A percentile compares a stretch with the other conserved stretches of the same genome.
phyloP scores from a whole-genome alignment of 2,888 invertebrate genomes.

The Andricus quercusramuli region DNA sequence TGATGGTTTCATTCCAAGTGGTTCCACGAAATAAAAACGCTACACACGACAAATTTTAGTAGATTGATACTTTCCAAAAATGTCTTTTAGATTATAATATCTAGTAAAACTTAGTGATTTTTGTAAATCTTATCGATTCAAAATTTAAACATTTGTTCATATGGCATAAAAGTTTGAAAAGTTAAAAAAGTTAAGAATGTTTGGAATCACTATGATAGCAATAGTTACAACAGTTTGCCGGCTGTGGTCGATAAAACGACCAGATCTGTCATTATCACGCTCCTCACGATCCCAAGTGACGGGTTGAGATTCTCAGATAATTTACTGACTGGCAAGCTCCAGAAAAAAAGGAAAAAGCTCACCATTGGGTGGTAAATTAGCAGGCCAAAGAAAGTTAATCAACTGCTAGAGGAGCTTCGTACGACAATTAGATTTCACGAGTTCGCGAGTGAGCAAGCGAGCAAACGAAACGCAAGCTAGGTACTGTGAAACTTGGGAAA shows the following conservation, averaged over 20 bases:
- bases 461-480: constrained; percentile 29
- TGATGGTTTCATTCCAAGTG: too few relatives aligned
- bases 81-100: too few relatives aligned
- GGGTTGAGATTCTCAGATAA: constrained; percentile 33
- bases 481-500: constrained; percentile 37
- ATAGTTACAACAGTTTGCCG: neutral
- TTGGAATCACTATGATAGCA: neutral
- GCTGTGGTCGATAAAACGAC: constrained; percentile 4
- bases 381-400: constrained; percentile 46
- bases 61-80: too few relatives aligned
- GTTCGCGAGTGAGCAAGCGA: constrained; percentile 45
- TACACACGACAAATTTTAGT: too few relatives aligned
- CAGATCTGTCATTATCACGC: constrained; percentile 22
- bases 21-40: too few relatives aligned
- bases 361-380: constrained; percentile 21
- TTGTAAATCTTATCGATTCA: too few relatives aligned
- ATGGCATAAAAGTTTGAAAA: too few relatives aligned
- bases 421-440: constrained; percentile 54
- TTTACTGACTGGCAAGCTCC: constrained; percentile 15
- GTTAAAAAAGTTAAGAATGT: neutral
- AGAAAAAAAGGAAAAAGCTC: constrained; percentile 41
- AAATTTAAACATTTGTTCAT: too few relatives aligned
- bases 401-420: constrained; percentile 44
- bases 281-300: constrained; percentile 38
- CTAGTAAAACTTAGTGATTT: too few relatives aligned